Evolutionary conservation across 2,888 invertebrate genomes (phyloP), one percentile per base, ranked within the genome.

Genomic region (Caenorhabditis sinica): DNA sequence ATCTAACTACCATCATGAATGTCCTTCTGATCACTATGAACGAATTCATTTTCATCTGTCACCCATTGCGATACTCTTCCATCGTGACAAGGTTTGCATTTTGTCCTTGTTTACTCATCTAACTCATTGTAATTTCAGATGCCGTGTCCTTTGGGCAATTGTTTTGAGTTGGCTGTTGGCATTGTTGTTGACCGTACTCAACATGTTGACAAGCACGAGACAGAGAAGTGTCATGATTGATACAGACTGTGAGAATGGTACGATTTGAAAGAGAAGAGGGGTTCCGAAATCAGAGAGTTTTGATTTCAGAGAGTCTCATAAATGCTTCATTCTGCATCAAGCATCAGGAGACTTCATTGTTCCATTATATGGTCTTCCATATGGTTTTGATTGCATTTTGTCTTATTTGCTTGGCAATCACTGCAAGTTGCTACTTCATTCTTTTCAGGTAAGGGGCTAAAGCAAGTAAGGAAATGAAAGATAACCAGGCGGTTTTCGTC

Each of bases 1-100:
- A 90, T 72, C 73, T 91, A 61, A 89, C 88, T 11, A 91, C 90
- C n/a, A 90, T 91, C 5, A 77, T 91, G 49, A 91, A 91, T 66
- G 79, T 91, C 56, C 69, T 89, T 13, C 60, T 90, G 85, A 89
- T 91, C 61, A 91, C 91, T 20, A 68, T 89, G 56, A 88, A 91
- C 76, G 91, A 91, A 73, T 90, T 86, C 84, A 66, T 90, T 56
- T 90, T 88, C 85, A 89, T 90, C 53, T 88, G 88, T 69, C 77
- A 86, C 76, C 90, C 91, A 1, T 79, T 91, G 9, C 76, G 87
- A 43, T 91, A 91, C 71, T 73, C 86, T 9, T 69, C 77, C 2
- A 71, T 87, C 33, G 87, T 91, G 11, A 89, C 88, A 8, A 83
- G 86, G 85, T 83, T 49, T 2, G 77, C 30, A 28, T 36, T 60